Evolutionary conservation across 2,113 vertebrate species (phyloP).

Genomic region (Aplodontia rufa): DNA sequence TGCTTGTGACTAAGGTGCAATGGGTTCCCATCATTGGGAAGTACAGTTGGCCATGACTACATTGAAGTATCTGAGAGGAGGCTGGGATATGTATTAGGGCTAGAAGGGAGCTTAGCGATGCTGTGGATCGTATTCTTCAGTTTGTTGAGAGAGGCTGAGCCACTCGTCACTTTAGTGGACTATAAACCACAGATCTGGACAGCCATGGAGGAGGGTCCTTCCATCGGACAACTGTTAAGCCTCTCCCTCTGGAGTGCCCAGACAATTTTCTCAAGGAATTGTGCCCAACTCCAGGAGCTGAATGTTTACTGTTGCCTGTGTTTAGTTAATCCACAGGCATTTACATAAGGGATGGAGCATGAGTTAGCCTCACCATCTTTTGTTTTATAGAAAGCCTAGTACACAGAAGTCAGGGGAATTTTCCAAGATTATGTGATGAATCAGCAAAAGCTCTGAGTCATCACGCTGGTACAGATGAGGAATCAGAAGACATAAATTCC

Average conservation of each 20-base stretch:
- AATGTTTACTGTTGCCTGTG: not conserved
- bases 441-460: not conserved
- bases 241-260: not conserved
- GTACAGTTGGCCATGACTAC: not conserved
- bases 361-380: not conserved
- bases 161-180: not conserved
- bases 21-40: not conserved
- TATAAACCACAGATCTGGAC: not conserved
- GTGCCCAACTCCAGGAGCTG: not conserved
- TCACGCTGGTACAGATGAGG: not conserved
- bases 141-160: not conserved
- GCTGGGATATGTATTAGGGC: not conserved
- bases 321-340: not conserved
- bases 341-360: not conserved
- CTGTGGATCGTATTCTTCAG: not conserved
- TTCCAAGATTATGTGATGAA: conserved; percentile 22
- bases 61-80: not conserved
- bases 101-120: not conserved
- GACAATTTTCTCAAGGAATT: not conserved
- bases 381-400: conserved; percentile 15
- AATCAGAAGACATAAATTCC: not conserved
- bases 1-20: not conserved
- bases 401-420: conserved; percentile 40
- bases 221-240: not conserved
- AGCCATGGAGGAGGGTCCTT: not conserved